Evolutionary conservation across 2,888 invertebrate species (phyloP), one percentile per base, ranked within the genome.

Genomic region (Plebejus anna): DNA sequence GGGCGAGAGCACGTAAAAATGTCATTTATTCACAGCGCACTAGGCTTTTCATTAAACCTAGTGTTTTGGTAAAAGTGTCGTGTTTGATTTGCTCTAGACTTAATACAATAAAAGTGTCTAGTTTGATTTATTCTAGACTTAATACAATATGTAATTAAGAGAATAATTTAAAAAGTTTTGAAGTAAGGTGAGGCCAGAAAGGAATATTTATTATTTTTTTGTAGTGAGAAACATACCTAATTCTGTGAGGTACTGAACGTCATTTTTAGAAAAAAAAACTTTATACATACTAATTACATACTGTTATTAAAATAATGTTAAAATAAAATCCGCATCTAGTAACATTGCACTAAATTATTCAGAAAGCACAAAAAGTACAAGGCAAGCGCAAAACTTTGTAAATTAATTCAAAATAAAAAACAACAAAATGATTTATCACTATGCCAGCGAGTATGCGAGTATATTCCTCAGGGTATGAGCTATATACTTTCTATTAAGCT

Each of bases 391-490:
- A 36, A 61, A 36, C 66, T 66, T 61, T 11, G 5, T 66, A 11
- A 11, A 36, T 66, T 32, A 32, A 32, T 66, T 32, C 13, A 66
- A 36, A 71, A n/a, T 42, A 55, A 51, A 51, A 51, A 16, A 28
- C 6, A 73, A 55, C 47, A 73, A 51, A 73, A 55, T 51, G 32
- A 73, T 55, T 16, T 55, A 73, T 51, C 11, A 55, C 16, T 16
- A 73, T 3, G 32, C 28, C 28, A 9, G 22, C 22, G 13, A 22
- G 59, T 59, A 47, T 1, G 47, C 51, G 32, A 13, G 7, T 11
- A 59, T 16, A 22, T 59, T 32, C 73, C 55, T 16, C 4, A 13
- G 73, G 47, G 51, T 51, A 42, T 11, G 42, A 47, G 72, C 47
- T 28, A 55, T 11, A 73, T 55, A 73, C 51, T 51, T 55, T 47